phyloP scores from a whole-genome alignment of 2,113 vertebrate species.

The Buteo buteo region DNA sequence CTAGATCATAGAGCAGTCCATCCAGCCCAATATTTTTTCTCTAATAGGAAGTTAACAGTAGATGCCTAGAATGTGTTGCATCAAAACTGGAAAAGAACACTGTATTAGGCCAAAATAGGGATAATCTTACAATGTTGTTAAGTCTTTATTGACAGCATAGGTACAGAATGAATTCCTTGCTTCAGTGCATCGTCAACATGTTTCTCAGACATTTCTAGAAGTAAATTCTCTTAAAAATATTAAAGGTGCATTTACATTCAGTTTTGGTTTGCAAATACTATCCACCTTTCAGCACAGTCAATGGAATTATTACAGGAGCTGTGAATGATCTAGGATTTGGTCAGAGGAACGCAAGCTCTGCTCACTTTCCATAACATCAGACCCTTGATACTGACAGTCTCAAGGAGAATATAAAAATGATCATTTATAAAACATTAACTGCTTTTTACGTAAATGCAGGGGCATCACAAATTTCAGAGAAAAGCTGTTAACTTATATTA shows the following conservation, averaged over 20 bases:
- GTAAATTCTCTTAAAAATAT: not conserved
- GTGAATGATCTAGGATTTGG: not conserved
- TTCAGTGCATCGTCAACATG: not conserved
- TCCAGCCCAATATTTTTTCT: not conserved
- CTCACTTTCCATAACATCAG: rapidly evolving
- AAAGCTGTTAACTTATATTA: not conserved
- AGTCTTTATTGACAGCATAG: not conserved
- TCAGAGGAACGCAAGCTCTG: not conserved
- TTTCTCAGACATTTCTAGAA: not conserved
- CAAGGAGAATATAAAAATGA: not conserved
- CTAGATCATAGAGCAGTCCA: not conserved
- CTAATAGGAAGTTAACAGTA: not conserved
- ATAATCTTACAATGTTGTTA: not conserved
- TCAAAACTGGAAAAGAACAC: no score
- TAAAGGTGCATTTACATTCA: not conserved
- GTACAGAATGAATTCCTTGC: not conserved
- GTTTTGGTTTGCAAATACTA: not conserved
- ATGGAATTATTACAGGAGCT: not conserved
- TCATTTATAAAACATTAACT: not conserved
- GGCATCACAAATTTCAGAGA: not conserved
- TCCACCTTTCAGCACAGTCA: not conserved
- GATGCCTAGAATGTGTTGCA: not conserved
- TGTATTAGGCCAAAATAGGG: not conserved
- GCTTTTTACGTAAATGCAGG: not conserved
- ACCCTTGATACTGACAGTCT: not conserved